Percentiles rank a stretch among this genome's conserved stretches.
Evolutionary conservation across 2,797 vertebrate species (phyloP).

Genomic region (Pseudochirops cupreus): DNA sequence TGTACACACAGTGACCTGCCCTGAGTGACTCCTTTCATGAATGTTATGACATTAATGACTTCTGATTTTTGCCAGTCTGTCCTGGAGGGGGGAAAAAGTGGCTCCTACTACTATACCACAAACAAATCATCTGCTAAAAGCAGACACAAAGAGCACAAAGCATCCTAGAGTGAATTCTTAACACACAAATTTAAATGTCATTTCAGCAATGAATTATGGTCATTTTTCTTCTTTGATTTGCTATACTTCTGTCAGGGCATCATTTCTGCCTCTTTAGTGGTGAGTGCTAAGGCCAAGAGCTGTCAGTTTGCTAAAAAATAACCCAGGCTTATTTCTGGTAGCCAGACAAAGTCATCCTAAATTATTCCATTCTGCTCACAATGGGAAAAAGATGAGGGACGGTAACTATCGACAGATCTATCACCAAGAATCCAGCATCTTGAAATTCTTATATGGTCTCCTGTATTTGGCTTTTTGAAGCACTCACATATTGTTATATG

Average conservation of each 20-base stretch:
- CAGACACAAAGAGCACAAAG: neutral
- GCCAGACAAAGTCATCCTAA: slow-evolving; percentile 59
- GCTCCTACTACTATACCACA: slow-evolving; percentile 6
- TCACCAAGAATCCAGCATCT: slow-evolving; percentile 50
- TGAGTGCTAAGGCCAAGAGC: slow-evolving; percentile 55
- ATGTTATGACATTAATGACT: slow-evolving; percentile 33
- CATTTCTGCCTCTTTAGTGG: slow-evolving; percentile 28
- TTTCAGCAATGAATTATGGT: slow-evolving; percentile 20
- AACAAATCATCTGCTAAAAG: slow-evolving; percentile 2
- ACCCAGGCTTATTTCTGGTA: slow-evolving; percentile 17
- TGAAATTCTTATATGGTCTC: slow-evolving; percentile 61
- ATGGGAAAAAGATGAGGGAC: neutral
- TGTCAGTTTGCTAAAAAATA: slow-evolving; percentile 55
- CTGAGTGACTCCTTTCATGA: neutral
- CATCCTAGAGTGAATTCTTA: neutral
- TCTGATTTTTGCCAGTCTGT: accelerated
- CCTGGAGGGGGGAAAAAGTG: slow-evolving; percentile 10
- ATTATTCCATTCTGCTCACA: slow-evolving; percentile 51
- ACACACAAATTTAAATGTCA: neutral
- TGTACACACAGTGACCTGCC: slow-evolving; percentile 40
- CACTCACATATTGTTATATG: slow-evolving; percentile 35
- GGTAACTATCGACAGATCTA: slow-evolving; percentile 55
- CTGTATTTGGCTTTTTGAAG: slow-evolving; percentile 58
- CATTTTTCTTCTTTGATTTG: slow-evolving; percentile 33
- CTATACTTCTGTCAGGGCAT: slow-evolving; percentile 21